Conservation (phyloP, 2,888 invertebrate species). For the Psylliodes chrysocephalus region DNA sequence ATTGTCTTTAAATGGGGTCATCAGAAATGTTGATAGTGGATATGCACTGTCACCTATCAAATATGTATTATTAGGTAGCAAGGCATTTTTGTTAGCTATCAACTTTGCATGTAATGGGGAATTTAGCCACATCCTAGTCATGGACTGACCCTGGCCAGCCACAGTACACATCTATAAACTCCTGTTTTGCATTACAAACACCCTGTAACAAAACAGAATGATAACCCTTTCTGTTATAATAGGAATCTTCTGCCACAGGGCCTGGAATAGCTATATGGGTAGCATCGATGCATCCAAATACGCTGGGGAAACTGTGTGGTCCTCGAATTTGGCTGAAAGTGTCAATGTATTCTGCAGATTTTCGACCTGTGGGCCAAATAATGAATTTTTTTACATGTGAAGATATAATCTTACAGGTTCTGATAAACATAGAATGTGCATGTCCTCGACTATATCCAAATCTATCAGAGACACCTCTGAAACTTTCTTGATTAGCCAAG, state of each 20-base stretch:
- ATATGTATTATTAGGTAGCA: no score
- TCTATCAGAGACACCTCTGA: slow-evolving; percentile 7
- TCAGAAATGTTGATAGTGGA: slow-evolving; percentile 16
- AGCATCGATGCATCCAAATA: background rate
- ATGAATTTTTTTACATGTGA: background rate
- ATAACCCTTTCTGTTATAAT: slow-evolving; percentile 11
- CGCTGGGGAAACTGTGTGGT: background rate
- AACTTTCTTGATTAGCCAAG: slow-evolving; percentile 4
- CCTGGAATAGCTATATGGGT: background rate
- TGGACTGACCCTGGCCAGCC: slow-evolving; percentile 7
- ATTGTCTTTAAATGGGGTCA: slow-evolving; percentile 30
- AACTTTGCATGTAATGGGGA: no score
- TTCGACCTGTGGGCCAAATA: background rate
- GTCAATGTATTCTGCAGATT: no score
- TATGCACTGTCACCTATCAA: slow-evolving; percentile 3
- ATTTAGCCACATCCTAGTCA: background rate
- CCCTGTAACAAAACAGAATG: slow-evolving; percentile 5
- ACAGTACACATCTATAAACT: slow-evolving; percentile 11
- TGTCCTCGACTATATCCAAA: background rate
- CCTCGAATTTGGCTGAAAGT: background rate
- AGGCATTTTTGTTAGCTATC: no score
- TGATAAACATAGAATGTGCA: background rate
- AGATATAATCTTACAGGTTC: background rate
- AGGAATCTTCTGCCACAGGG: background rate
- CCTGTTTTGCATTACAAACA: slow-evolving; percentile 5